Percentiles rank a stretch among this genome's conserved stretches.
phyloP scores from a whole-genome alignment of 2,113 vertebrate species.

The Hippocampus zosterae region DNA sequence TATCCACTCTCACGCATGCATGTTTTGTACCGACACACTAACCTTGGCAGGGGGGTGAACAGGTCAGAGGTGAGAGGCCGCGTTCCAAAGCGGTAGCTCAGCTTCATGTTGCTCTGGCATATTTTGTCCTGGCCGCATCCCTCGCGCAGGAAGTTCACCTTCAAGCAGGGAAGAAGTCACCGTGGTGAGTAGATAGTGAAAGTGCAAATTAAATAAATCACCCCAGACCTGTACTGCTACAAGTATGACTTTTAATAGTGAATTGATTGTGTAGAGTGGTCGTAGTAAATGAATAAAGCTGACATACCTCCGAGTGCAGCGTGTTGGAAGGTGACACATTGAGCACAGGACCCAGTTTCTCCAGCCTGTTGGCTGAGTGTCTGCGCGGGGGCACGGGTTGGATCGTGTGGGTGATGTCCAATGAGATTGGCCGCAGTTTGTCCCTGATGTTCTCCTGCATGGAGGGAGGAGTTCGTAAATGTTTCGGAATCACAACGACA shows the following conservation, averaged over 20 bases:
- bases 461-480: neutral
- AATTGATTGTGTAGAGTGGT: neutral
- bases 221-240: neutral
- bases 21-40: constrained; percentile 29
- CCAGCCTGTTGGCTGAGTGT: constrained; percentile 66
- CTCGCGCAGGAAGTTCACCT: constrained; percentile 90
- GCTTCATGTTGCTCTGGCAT: constrained; percentile 91
- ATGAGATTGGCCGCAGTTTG: constrained; percentile 84
- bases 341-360: constrained; percentile 76
- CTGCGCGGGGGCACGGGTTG: constrained; percentile 60
- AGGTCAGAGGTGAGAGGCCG: constrained; percentile 66
- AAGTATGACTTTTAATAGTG: neutral
- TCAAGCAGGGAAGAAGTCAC: constrained; percentile 13
- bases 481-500: neutral
- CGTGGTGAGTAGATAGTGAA: neutral
- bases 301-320: constrained; percentile 81
- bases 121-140: constrained; percentile 89
- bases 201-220: neutral
- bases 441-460: constrained; percentile 81
- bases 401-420: constrained; percentile 81
- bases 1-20: neutral
- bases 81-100: constrained; percentile 78
- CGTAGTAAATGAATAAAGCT: neutral
- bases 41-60: constrained; percentile 84
- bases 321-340: constrained; percentile 75